phyloP scores from a whole-genome alignment of 2,113 vertebrate genomes.

The Elephas maximus region DNA sequence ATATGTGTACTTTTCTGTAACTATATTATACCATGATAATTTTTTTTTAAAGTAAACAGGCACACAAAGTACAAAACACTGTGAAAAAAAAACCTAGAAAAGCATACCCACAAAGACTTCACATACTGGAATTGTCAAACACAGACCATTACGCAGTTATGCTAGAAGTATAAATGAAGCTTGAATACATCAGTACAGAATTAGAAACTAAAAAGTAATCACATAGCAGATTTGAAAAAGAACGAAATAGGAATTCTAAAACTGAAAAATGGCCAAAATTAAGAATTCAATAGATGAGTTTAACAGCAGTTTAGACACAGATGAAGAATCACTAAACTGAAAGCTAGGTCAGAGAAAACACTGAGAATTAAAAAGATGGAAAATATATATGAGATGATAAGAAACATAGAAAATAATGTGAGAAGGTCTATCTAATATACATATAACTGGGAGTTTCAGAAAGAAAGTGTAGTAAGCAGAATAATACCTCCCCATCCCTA shows the following conservation, averaged over 20 bases:
- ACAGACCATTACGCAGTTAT: background rate
- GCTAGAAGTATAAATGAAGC: background rate
- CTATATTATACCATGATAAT: background rate
- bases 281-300: background rate
- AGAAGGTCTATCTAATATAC: background rate
- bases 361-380: slow-evolving; percentile 15
- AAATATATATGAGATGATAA: background rate
- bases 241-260: slow-evolving; percentile 45
- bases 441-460: background rate
- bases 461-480: background rate
- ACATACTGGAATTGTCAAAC: background rate
- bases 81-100: background rate
- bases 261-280: slow-evolving; percentile 12
- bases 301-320: background rate
- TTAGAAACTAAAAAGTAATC: slow-evolving; percentile 5
- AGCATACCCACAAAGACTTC: background rate
- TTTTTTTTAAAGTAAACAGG: background rate
- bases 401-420: background rate
- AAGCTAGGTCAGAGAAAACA: slow-evolving; percentile 18
- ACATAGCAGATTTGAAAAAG: background rate
- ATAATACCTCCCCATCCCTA: background rate
- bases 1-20: background rate
- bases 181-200: background rate
- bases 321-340: background rate
- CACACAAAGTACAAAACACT: background rate